Conservation (phyloP, 2,113 vertebrate species). For the Psilopogon haemacephalus region DNA sequence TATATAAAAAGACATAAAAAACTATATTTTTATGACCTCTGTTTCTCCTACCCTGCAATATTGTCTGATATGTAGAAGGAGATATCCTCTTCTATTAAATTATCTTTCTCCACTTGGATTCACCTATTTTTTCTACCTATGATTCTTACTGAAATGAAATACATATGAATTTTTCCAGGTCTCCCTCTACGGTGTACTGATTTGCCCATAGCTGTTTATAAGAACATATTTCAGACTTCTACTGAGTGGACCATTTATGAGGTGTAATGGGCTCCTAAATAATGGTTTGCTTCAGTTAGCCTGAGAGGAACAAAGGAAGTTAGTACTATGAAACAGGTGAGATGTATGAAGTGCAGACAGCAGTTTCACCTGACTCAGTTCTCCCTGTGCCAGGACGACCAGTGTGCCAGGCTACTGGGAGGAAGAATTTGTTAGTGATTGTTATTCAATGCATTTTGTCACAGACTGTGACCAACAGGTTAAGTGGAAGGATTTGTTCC, state of each 20-base stretch:
- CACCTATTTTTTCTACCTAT: neutral
- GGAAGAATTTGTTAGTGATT: neutral
- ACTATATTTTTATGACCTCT: neutral
- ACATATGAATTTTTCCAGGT: neutral
- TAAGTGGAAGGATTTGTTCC: neutral
- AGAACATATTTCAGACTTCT: neutral
- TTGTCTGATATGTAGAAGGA: neutral
- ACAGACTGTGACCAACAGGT: neutral
- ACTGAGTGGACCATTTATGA: neutral
- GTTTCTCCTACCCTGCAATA: neutral
- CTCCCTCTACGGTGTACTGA: neutral
- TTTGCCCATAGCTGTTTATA: neutral
- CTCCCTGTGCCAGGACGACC: fast-evolving
- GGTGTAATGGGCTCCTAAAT: neutral
- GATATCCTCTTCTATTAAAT: neutral
- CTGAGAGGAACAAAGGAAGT: neutral
- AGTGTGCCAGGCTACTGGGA: fast-evolving
- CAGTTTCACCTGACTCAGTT: neutral
- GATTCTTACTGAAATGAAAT: neutral
- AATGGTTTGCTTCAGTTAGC: neutral
- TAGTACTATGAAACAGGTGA: neutral
- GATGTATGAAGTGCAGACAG: neutral
- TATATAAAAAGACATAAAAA: neutral
- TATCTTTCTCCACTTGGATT: neutral
- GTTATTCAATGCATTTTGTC: neutral